Evolutionary conservation across 2,797 vertebrate species (phyloP), one percentile per base, ranked within the genome.

Genomic region (Xenops minutus): DNA sequence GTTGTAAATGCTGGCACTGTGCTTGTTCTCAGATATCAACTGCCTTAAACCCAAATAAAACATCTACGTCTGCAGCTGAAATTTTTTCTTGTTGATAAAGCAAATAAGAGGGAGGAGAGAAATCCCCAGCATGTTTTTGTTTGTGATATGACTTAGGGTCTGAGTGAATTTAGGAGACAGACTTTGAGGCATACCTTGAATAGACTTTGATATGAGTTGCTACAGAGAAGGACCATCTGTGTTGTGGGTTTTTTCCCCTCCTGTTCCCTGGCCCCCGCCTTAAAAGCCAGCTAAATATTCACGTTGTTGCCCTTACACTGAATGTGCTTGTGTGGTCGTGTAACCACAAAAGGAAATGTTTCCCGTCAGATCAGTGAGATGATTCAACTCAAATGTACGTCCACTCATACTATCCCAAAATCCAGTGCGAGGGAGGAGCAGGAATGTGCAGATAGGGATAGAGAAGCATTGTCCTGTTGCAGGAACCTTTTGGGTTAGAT

Each of bases 291-390:
- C 24, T 88, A 16, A 72, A 48, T 72, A 39, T 44, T 92, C 51
- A 1, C 29, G 4, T 69, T 76, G 39, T 88, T 92, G 46, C 27
- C 34, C 26, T 78, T 75, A 30, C 39, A 10, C 23, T 37, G 73
- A 51, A 10, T 22, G 44, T 63, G 32, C 48, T 17, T 6, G 41
- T 77, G 62, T 76, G 79, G 85, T 54, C 64, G 1, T 20, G 62
- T 88, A 88, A 84, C 93, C 88, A 90, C 90, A 94, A 86, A 93
- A 94, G 94, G 95, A 94, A 93, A 81, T 92, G 83, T 93, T 94
- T 95, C 88, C 71, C 36, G 12, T 16, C 2, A 2, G 58, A 58
- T 88, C 66, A 37, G 69, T 14, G 66, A 72, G 88, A 88, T 95
- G 88, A 95, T 96, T 97, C 92, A 93, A 78, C 85, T 61, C 51